phyloP scores from a whole-genome alignment of 2,888 invertebrate species.

The Monoplex corrugatus region DNA sequence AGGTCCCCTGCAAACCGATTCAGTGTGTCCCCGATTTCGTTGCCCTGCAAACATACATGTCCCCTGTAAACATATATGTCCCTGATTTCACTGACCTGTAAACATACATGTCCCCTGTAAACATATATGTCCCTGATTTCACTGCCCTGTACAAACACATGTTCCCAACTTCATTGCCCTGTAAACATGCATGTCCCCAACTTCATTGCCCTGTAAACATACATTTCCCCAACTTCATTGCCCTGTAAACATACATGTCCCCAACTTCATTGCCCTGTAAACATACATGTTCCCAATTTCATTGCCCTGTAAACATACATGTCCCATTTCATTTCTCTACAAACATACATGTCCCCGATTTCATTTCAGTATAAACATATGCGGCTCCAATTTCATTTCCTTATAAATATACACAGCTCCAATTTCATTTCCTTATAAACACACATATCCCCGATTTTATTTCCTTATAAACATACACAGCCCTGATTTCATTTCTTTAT shows the following conservation, averaged over 20 bases:
- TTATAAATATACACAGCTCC: no score
- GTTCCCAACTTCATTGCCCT: conserved; percentile 86
- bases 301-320: conserved; percentile 83
- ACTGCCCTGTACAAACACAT: conserved; percentile 83
- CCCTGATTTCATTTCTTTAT: no score
- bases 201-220: no score
- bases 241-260: no score
- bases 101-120: not conserved
- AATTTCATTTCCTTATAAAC: no score
- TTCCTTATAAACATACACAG: no score
- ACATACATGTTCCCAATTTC: conserved; percentile 89
- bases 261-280: no score
- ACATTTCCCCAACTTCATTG: no score
- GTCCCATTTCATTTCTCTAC: conserved; percentile 86
- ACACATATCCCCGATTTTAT: no score
- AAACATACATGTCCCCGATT: conserved; percentile 75
- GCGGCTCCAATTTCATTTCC: no score
- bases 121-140: conserved; percentile 82
- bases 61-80: not conserved
- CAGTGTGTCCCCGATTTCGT: conserved; percentile 87
- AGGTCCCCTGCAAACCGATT: conserved; percentile 82
- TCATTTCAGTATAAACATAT: conserved; percentile 85
- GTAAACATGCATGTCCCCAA: no score
- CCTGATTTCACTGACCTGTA: conserved; percentile 86
- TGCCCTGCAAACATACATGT: conserved; percentile 82